phyloP scores from a whole-genome alignment of 92 coral and sea anemone species.

The Siderastrea radians region DNA sequence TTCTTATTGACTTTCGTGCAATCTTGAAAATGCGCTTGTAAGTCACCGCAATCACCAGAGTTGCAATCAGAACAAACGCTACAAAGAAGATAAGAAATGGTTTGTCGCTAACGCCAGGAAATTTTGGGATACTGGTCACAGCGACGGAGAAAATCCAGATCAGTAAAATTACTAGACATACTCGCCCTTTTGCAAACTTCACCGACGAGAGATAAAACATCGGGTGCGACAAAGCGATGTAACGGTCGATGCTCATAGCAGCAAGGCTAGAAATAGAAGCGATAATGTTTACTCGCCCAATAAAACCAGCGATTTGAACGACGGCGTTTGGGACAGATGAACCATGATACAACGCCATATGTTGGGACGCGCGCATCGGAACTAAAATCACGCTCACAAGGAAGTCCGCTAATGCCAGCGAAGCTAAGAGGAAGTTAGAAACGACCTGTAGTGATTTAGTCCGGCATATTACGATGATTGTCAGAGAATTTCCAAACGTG shows the following conservation, averaged over 20 bases:
- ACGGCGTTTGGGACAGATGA: conserved; percentile 57
- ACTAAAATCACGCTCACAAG: conserved; percentile 84
- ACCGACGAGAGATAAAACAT: conserved; percentile 83
- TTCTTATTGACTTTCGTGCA: conserved; percentile 61
- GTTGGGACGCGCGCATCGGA: conserved; percentile 94
- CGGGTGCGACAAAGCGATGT: conserved; percentile 82
- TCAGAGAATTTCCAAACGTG: conserved; percentile 80
- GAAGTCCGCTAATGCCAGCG: conserved; percentile 85
- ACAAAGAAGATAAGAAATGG: conserved; percentile 86
- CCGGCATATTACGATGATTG: conserved; percentile 73
- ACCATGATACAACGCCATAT: conserved; percentile 61
- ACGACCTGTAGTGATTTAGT: conserved; percentile 83
- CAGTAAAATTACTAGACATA: conserved; percentile 57
- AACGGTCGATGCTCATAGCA: conserved; percentile 89
- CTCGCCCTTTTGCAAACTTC: conserved; percentile 74
- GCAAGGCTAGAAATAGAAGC: conserved; percentile 92
- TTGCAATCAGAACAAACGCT: conserved; percentile 79
- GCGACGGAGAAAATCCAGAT: conserved; percentile 79
- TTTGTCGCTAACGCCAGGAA: conserved; percentile 89
- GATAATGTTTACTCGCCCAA: conserved; percentile 89
- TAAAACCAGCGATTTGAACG: conserved; percentile 86
- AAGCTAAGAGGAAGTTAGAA: conserved; percentile 82
- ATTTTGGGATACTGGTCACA: conserved; percentile 84
- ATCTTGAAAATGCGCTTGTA: conserved; percentile 86
- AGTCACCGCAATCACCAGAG: conserved; percentile 72